Conservation (phyloP, 2,888 invertebrate species). For the Drosophila stalkeri region DNA sequence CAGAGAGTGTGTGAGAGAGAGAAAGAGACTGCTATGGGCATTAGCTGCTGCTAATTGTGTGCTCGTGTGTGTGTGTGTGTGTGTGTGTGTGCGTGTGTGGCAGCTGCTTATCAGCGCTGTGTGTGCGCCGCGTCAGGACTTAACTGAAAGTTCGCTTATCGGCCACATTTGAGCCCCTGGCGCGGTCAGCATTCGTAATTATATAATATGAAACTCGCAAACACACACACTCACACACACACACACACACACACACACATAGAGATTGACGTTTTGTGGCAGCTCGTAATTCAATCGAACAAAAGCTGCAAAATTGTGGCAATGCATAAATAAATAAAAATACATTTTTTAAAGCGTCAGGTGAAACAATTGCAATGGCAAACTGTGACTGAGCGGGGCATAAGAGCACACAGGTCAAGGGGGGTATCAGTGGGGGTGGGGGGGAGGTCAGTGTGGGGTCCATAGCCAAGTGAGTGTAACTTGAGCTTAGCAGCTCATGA, state of each 20-base stretch:
- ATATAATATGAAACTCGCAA: slow-evolving; percentile 57
- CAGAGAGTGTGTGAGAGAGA: background rate
- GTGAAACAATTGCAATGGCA: slow-evolving; percentile 58
- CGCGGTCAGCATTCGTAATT: slow-evolving; percentile 72
- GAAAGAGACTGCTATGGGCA: slow-evolving; percentile 40
- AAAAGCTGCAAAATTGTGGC: slow-evolving; percentile 54
- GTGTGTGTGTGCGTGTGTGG: slow-evolving; percentile 45
- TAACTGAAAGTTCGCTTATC: slow-evolving; percentile 75
- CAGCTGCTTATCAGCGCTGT: slow-evolving; percentile 67
- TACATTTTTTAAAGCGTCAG: slow-evolving; percentile 51
- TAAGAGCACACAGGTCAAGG: slow-evolving; percentile 10
- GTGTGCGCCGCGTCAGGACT: slow-evolving; percentile 64
- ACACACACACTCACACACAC: background rate
- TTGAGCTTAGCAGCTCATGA: slow-evolving; percentile 82
- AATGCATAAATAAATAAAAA: slow-evolving; percentile 69
- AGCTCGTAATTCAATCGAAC: slow-evolving; percentile 72
- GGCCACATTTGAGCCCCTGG: slow-evolving; percentile 72
- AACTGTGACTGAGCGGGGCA: background rate
- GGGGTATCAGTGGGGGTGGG: background rate
- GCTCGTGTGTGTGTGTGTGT: slow-evolving; percentile 40
- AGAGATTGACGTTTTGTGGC: slow-evolving; percentile 5
- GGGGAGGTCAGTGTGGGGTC: background rate
- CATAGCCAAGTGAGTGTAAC: slow-evolving; percentile 73
- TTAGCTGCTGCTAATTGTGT: slow-evolving; percentile 66
- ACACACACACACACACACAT: background rate